Evolutionary conservation across 92 coral and sea anemone species (phyloP), one percentile per base, ranked within the genome.

Genomic region (Zoanthus sansibaricus): DNA sequence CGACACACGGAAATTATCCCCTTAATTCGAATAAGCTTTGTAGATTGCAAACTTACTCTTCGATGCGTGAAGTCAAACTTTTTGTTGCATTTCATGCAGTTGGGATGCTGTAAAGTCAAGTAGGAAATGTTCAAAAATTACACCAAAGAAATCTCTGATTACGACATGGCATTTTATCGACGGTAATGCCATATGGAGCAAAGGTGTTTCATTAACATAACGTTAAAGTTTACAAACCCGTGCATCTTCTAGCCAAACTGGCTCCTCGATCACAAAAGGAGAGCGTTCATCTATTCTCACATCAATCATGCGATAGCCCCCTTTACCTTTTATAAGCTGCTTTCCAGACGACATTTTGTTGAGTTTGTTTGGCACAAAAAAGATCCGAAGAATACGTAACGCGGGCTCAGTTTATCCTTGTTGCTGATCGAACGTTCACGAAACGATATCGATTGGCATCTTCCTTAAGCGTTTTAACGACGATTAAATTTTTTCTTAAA

Each of bases 1-100:
- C 25, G 25, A 25, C 25, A 25, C 25, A 37, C 42, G 42, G 42
- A 37, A 37, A 37, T 37, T 25, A 25, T 25, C 25, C 25, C 25
- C 55, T 49, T 7, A 49, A 3, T 49, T 49, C 10, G 7, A 49
- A 49, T 49, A 3, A 49, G 55, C 55, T 73, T 59, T 33, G 42
- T 45, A 8, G 45, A 9, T 44, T 46, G 13, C 32, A 16, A 9
- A 77, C 92, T 89, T 86, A 97, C 99, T 93, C 98, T 87, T 71
- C 99, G 96, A 91, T 95, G 98, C 77, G 95, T 92, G 90, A 97
- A 97, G 90, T 97, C 99, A 72, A 97, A 97, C 85, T 87, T 88
- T 31, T 87, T 92, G 86, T 94, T 94, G 68, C 99, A 97, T 83
- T 97, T 97, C 78, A 97, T 93, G 83, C 99, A 97, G 82, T 93